phyloP scores from a whole-genome alignment of 2,888 invertebrate species.

The Keiferia lycopersicella region DNA sequence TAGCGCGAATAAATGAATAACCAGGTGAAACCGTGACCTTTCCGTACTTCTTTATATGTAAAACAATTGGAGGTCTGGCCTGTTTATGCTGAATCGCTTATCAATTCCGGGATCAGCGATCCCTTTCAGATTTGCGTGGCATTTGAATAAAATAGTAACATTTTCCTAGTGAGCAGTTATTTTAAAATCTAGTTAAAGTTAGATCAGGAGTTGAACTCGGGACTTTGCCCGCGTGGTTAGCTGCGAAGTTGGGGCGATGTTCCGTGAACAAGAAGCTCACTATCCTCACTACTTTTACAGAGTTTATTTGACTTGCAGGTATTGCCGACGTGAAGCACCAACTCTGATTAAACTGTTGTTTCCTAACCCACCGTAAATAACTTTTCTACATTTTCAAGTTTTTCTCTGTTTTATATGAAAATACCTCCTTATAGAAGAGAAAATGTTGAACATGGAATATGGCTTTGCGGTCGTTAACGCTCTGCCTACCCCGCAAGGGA shows the following conservation, averaged over 20 bases:
- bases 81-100: slow-evolving; percentile 16
- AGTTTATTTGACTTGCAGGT: slow-evolving; percentile 22
- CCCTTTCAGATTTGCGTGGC: slow-evolving; percentile 3
- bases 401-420: neutral
- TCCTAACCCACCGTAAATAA: slow-evolving; percentile 3
- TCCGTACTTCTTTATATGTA: slow-evolving; percentile 18
- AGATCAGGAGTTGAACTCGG: neutral
- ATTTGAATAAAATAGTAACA: slow-evolving; percentile 2
- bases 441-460: too few species aligned
- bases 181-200: slow-evolving; percentile 11
- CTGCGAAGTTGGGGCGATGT: slow-evolving; percentile 8
- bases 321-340: slow-evolving; percentile 12
- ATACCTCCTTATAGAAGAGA: neutral
- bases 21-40: slow-evolving; percentile 15
- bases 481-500: too few species aligned
- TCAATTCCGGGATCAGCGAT: slow-evolving; percentile 10
- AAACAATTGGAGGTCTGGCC: slow-evolving; percentile 18
- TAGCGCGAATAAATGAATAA: slow-evolving; percentile 25
- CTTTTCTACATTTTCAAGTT: neutral
- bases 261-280: slow-evolving; percentile 5
- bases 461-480: too few species aligned
- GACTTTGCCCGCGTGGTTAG: neutral
- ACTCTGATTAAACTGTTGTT: slow-evolving; percentile 20
- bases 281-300: slow-evolving; percentile 4
- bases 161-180: neutral